Evolutionary conservation across 2,113 vertebrate species (phyloP).

Genomic region (Albula goreensis): DNA sequence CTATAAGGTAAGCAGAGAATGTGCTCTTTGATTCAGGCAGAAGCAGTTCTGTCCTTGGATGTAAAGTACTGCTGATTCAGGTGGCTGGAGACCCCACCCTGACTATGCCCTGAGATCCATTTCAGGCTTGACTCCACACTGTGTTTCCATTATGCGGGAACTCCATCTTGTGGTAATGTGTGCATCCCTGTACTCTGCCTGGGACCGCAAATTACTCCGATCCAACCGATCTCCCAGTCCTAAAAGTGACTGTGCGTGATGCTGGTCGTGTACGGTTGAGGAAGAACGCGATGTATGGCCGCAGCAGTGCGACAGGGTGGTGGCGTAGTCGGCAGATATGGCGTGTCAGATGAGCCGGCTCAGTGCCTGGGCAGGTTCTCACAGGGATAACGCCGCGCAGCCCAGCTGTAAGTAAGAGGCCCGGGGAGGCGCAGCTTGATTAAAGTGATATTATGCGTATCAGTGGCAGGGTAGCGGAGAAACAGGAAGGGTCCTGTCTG

Average conservation of each 20-base stretch:
- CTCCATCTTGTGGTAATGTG: neutral
- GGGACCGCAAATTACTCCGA: neutral
- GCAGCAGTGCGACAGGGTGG: too few relatives aligned
- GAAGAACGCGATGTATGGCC: neutral
- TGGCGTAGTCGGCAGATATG: too few relatives aligned
- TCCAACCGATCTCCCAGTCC: neutral
- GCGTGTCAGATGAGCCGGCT: neutral
- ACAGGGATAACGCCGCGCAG: neutral
- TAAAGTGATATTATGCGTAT: neutral
- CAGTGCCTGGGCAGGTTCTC: neutral
- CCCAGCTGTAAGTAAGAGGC: neutral
- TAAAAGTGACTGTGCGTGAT: neutral
- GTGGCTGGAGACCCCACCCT: too few relatives aligned
- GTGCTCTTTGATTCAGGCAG: too few relatives aligned
- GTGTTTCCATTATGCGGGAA: too few relatives aligned
- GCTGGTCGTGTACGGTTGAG: neutral
- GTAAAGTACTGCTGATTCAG: neutral
- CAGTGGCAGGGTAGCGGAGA: neutral
- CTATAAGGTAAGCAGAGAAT: too few relatives aligned
- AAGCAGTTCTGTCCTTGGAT: too few relatives aligned
- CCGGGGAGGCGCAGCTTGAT: neutral
- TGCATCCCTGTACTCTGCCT: too few relatives aligned
- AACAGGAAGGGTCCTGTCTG: slow-evolving; percentile 29
- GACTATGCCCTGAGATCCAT: too few relatives aligned
- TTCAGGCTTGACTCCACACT: too few relatives aligned